Evolutionary conservation across 2,888 invertebrate species (phyloP), one percentile per base, ranked within the genome.

Genomic region (Sialis fuliginosa): DNA sequence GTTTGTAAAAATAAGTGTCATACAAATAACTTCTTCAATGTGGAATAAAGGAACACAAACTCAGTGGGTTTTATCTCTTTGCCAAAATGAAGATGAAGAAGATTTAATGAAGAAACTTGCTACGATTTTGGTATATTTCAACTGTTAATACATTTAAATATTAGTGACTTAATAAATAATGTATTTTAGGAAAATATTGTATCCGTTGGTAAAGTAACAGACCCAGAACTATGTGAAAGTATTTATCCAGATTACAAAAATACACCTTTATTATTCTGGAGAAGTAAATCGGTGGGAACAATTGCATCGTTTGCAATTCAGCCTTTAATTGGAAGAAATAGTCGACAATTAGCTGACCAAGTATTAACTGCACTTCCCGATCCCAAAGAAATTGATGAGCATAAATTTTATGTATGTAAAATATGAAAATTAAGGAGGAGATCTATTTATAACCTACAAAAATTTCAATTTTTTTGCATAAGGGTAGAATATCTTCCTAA

Each of bases 91-190:
- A 37, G 71, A 70, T 49, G 71, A 73, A 42, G 62, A 63, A 8
- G 68, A 71, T 53, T 71, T 71, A 2, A 63, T 74, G 37, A 66
- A 71, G 3, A 83, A 85, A 63, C 66, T 88, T 34, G 77, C 84
- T 43, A 79, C 79, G 45, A 79, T 77, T 63, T 70, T 90, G 70
- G 86, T 85, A 65, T 70, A 72, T 64, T 54, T n/a, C n/a, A 10
- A 10, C 10, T 37, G n/a, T 7, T 5, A 8, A 37, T 10, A 37
- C 2, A 7, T 10, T 37, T 7, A 58, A 67, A 67, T 61, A 62
- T 32, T 8, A 31, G 3, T 5, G 5, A 31, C 7, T 31, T 39
- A 48, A 42, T 48, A 46, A n/a, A 37, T 49, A 47, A 50, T 52
- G 48, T 44, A 51, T 55, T 57, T 48, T 49, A 66, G 65, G 64